Conservation (phyloP, 2,797 vertebrate species). For the Streptopelia turtur region DNA sequence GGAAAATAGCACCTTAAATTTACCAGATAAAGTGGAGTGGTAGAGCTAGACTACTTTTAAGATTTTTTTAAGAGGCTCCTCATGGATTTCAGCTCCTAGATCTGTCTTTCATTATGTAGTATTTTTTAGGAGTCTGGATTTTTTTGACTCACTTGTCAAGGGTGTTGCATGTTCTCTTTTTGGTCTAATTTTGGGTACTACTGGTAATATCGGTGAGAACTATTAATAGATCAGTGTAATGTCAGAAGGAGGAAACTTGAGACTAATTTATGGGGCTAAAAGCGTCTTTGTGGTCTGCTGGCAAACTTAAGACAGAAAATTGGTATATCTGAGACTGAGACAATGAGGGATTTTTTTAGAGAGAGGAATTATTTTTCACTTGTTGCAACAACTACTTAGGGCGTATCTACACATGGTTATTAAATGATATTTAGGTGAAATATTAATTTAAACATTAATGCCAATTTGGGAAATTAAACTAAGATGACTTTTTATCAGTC, state of each 20-base stretch:
- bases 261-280: background rate
- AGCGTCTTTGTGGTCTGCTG: background rate
- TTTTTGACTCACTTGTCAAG: background rate
- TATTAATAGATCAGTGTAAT: too few relatives aligned
- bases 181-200: background rate
- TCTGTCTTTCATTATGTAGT: background rate
- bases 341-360: background rate
- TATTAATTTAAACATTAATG: background rate
- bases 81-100: background rate
- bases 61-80: background rate
- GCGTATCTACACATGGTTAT: background rate
- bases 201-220: background rate
- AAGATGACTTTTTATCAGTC: background rate
- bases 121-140: background rate
- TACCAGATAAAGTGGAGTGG: background rate
- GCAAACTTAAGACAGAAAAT: background rate
- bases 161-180: background rate
- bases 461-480: background rate
- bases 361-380: background rate
- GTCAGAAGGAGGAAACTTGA: background rate
- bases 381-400: background rate
- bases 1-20: background rate
- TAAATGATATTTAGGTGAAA: background rate
- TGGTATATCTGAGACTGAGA: background rate
- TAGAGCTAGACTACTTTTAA: background rate